Conservation (phyloP, 1,140 invertebrate genomes). For the Apis dorsata region DNA sequence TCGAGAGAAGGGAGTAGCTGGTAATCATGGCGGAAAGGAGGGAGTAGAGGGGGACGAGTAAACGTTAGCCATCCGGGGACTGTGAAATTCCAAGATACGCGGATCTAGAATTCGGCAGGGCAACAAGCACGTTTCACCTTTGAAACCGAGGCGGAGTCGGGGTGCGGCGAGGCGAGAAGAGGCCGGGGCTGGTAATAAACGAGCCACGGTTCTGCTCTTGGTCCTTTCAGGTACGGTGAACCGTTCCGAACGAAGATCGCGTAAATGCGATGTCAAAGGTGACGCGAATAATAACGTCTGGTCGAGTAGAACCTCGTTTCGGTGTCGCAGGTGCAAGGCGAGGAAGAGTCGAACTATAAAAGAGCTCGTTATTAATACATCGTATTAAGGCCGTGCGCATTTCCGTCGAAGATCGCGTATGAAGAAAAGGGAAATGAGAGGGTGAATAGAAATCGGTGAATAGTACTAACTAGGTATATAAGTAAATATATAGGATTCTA, state of each 20-base stretch:
- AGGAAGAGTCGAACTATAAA: background rate
- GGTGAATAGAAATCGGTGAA: too few species aligned
- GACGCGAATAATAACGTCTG: conserved; percentile 44
- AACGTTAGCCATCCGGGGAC: background rate
- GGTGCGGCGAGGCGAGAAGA: background rate
- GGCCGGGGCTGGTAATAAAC: conserved; percentile 40
- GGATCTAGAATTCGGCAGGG: background rate
- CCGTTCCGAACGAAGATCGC: conserved; percentile 26
- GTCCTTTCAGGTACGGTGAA: conserved; percentile 52
- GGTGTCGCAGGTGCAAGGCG: background rate
- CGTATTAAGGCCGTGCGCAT: conserved; percentile 25
- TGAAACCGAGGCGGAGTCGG: background rate
- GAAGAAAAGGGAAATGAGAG: background rate
- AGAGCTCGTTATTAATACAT: conserved; percentile 28
- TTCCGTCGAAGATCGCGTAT: background rate
- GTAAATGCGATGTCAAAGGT: conserved; percentile 44
- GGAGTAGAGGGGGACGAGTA: too few species aligned
- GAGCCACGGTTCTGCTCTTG: conserved; percentile 11
- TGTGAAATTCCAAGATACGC: background rate
- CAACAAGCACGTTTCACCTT: background rate
- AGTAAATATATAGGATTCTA: too few species aligned
- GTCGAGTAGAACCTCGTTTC: conserved; percentile 26
- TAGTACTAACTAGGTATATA: too few species aligned
- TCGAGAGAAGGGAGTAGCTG: background rate
- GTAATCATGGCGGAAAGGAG: background rate